Percentiles rank a stretch among this genome's conserved stretches.
phyloP scores from a whole-genome alignment of 2,797 vertebrate genomes.

The Enteromius afrohamiltoni region DNA sequence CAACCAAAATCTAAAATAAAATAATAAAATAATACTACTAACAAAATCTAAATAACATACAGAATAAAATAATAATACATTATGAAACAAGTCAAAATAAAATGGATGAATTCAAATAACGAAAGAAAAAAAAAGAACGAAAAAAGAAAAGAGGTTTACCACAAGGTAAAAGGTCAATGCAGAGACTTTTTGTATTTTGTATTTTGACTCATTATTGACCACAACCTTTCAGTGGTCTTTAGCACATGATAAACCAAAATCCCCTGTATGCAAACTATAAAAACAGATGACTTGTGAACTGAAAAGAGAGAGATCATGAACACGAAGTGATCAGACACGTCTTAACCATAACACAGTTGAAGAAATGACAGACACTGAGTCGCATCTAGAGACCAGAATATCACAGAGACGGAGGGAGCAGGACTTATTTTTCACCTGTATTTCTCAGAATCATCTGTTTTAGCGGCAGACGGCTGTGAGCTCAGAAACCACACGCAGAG shows the following conservation, averaged over 20 bases:
- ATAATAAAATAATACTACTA: too few relatives aligned
- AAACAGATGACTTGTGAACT: background rate
- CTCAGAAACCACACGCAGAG: constrained; percentile 39
- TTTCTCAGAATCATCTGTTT: constrained; percentile 40
- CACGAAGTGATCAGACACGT: too few relatives aligned
- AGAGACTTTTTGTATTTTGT: too few relatives aligned
- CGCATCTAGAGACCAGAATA: background rate
- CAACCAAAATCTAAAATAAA: too few relatives aligned
- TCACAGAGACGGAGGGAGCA: background rate
- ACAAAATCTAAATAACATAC: too few relatives aligned
- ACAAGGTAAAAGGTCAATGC: background rate
- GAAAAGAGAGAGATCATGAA: too few relatives aligned
- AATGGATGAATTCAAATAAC: background rate
- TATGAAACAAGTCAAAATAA: background rate
- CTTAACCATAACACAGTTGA: background rate
- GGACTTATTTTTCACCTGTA: background rate
- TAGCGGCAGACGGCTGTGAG: constrained; percentile 2
- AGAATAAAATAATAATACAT: too few relatives aligned
- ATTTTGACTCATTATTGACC: background rate
- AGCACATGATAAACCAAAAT: background rate
- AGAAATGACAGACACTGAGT: background rate
- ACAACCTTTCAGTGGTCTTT: background rate
- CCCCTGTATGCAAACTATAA: background rate
- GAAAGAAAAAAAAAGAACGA: background rate
- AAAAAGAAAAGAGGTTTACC: background rate